These are phyloP conservation scores for Diaprepes abbreviatus DNA, from an alignment of 2,888 invertebrate genomes.

Conservation along the genomic window DNA sequence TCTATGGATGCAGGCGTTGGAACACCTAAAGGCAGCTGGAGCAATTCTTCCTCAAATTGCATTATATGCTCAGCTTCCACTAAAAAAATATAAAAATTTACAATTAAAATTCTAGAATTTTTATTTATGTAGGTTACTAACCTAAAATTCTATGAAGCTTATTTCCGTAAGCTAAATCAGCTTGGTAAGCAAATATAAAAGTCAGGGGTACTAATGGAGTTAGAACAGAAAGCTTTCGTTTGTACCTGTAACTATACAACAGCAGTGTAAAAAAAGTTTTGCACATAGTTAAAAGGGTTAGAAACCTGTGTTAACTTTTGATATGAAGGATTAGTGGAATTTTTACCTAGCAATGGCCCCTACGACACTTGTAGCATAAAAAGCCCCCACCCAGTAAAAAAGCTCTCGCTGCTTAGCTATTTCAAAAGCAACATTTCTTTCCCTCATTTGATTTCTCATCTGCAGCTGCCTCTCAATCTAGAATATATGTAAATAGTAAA, in stretches of 20 bases:
- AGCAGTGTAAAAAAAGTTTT: conserved; percentile 8
- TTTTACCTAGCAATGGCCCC: conserved; percentile 70
- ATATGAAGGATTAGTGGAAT: neutral
- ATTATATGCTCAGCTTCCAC: conserved; percentile 87
- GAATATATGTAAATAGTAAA: conserved; percentile 22
- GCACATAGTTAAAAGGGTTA: neutral
- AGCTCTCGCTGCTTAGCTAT: conserved; percentile 80
- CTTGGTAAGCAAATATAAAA: conserved; percentile 80
- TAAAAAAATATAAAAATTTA: conserved; percentile 56
- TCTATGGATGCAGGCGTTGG: conserved; percentile 75
- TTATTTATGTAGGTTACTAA: conserved; percentile 43
- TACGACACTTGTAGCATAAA: conserved; percentile 73
- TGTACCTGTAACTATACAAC: conserved; percentile 55
- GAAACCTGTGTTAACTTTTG: conserved; percentile 3
- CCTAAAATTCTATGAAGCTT: conserved; percentile 74
- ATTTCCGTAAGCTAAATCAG: conserved; percentile 83
- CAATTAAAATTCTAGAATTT: conserved; percentile 4
- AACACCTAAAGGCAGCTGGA: conserved; percentile 81
- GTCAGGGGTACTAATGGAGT: conserved; percentile 80
- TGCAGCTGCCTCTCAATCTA: conserved; percentile 86
- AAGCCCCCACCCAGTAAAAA: conserved; percentile 79
- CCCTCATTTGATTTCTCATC: conserved; percentile 84
- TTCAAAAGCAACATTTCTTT: conserved; percentile 79
- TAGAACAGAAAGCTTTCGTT: conserved; percentile 72
- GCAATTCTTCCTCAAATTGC: conserved; percentile 78